Evolutionary conservation across 2,113 vertebrate genomes (phyloP).

Genomic region (Cyprinodon tularosa): DNA sequence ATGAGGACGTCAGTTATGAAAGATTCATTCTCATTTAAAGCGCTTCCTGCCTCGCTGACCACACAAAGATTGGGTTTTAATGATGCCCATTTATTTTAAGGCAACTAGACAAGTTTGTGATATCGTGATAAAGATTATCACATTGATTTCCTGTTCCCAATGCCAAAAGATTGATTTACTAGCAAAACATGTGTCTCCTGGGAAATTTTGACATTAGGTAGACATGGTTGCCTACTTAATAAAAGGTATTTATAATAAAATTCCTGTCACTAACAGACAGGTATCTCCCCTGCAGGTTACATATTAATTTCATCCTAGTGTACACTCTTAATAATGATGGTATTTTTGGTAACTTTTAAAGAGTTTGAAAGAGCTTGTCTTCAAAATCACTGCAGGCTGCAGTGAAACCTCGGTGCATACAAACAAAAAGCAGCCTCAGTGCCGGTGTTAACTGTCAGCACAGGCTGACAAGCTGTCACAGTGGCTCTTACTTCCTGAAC

Average conservation of each 20-base stretch:
- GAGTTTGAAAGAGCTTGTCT: constrained; percentile 11
- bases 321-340: not conserved
- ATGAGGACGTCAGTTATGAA: constrained; percentile 24
- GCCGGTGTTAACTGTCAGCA: constrained; percentile 57
- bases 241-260: not conserved
- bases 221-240: constrained; percentile 2
- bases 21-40: constrained; percentile 1
- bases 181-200: not conserved
- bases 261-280: not conserved
- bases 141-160: not conserved
- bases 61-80: constrained; percentile 1
- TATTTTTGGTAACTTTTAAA: constrained; percentile 17
- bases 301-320: not conserved
- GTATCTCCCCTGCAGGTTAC: not conserved
- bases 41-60: constrained; percentile 13
- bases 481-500: constrained; percentile 38
- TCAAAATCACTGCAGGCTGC: constrained; percentile 30
- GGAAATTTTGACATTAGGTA: not conserved
- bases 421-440: constrained; percentile 39
- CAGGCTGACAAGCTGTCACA: constrained; percentile 61
- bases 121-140: not conserved
- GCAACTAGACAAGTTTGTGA: constrained; percentile 1
- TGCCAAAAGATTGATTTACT: no score
- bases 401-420: constrained; percentile 37
- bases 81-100: constrained; percentile 4